phyloP scores from a whole-genome alignment of 2,888 invertebrate genomes.

The Leucozona laternaria region DNA sequence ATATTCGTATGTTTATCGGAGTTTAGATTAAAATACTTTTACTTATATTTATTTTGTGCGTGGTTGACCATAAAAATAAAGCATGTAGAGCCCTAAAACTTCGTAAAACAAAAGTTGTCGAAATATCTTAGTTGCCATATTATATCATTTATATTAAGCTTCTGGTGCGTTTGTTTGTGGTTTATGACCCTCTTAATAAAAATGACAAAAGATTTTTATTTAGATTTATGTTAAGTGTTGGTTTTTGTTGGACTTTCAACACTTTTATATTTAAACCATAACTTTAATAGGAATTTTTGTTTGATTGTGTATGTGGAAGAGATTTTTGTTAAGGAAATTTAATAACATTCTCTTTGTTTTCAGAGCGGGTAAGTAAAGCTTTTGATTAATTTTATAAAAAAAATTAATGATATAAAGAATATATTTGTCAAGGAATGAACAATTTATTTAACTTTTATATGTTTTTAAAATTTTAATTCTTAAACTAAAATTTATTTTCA shows the following conservation, averaged over 20 bases:
- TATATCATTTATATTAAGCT: neutral
- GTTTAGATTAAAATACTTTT: neutral
- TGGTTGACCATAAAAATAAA: constrained; percentile 19
- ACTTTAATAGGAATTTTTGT: neutral
- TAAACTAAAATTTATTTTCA: neutral
- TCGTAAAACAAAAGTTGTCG: constrained; percentile 28
- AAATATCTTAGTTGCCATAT: constrained; percentile 13
- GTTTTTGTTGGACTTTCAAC: neutral
- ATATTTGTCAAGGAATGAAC: constrained; percentile 35
- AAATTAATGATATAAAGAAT: neutral
- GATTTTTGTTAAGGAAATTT: neutral
- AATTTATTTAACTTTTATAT: constrained; percentile 24
- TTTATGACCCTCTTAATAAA: neutral
- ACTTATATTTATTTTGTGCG: constrained; percentile 1
- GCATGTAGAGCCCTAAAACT: neutral
- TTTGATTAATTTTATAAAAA: constrained; percentile 11
- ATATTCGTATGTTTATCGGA: neutral
- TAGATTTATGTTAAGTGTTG: constrained; percentile 11
- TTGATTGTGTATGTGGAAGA: neutral
- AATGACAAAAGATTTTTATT: constrained; percentile 5
- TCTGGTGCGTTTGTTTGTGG: neutral
- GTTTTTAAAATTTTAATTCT: neutral
- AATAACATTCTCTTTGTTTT: constrained; percentile 15
- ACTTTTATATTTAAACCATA: neutral
- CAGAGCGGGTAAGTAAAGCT: constrained; percentile 60